These are phyloP conservation scores for Acholoe squamosa DNA, from an alignment of 2,888 invertebrate genomes.

Conservation along the genomic window DNA sequence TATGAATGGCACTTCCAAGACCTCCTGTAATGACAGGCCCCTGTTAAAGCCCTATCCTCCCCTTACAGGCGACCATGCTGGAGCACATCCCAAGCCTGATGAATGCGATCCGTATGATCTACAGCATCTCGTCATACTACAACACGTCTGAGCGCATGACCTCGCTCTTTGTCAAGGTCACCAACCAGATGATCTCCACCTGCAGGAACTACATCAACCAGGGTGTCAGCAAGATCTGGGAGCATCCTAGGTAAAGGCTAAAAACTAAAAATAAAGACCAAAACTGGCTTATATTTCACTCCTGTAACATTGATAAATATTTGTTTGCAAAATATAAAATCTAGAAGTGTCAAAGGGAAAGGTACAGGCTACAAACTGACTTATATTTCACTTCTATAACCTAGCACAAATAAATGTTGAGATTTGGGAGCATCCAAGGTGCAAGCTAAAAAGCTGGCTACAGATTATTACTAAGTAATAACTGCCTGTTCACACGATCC, in stretches of 20 bases:
- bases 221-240: slow-evolving; percentile 92
- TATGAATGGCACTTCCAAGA: too few species aligned
- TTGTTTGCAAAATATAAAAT: too few species aligned
- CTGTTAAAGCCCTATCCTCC: too few species aligned
- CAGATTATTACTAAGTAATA: not conserved
- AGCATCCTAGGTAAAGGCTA: slow-evolving; percentile 88
- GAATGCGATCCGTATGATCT: slow-evolving; percentile 95
- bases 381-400: too few species aligned
- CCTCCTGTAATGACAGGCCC: too few species aligned
- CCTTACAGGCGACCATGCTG: slow-evolving; percentile 90
- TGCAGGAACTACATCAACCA: slow-evolving; percentile 94
- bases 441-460: slow-evolving; percentile 71
- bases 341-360: too few species aligned
- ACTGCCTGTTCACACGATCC: too few species aligned
- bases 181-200: slow-evolving; percentile 98
- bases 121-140: slow-evolving; percentile 97
- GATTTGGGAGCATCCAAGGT: slow-evolving; percentile 94
- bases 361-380: too few species aligned
- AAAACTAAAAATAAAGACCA: not conserved
- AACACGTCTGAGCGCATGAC: slow-evolving; percentile 98
- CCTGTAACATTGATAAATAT: too few species aligned
- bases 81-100: slow-evolving; percentile 94
- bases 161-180: slow-evolving; percentile 98
- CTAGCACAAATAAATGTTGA: too few species aligned
- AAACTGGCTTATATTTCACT: too few species aligned